These are phyloP conservation scores for Scolopax mira DNA, from an alignment of 2,113 vertebrate genomes.

Conservation along the genomic window DNA sequence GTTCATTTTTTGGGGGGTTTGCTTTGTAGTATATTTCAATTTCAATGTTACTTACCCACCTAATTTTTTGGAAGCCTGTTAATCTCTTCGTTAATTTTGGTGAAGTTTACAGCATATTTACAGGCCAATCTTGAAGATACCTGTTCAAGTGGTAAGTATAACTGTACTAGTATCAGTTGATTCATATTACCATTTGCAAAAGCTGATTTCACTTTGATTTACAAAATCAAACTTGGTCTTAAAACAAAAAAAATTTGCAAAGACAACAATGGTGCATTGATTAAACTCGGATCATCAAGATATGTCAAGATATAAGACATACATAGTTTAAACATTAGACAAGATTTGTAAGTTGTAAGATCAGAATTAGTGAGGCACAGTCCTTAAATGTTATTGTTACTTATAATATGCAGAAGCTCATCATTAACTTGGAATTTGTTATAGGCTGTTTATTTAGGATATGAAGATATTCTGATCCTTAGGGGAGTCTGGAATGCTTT, in stretches of 20 bases:
- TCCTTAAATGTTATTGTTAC: not conserved
- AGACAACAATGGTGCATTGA: not conserved
- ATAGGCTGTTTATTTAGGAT: not conserved
- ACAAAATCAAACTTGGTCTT: not conserved
- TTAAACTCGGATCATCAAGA: not conserved
- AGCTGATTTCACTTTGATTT: not conserved
- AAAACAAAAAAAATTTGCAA: not conserved
- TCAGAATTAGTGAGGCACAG: not conserved
- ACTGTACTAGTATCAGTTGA: not conserved
- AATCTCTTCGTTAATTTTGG: not conserved
- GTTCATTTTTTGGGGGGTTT: not conserved
- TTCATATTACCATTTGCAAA: not conserved
- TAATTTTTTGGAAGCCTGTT: not conserved
- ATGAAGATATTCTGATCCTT: not conserved
- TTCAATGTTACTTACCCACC: not conserved
- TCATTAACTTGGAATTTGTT: not conserved
- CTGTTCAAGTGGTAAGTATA: not conserved
- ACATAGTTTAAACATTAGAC: no score
- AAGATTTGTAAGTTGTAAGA: not conserved
- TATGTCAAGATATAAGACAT: not conserved
- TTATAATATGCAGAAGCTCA: not conserved
- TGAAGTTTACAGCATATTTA: not conserved
- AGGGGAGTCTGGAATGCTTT: not conserved
- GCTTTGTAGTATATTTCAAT: not conserved
- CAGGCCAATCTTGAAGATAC: not conserved